Evolutionary conservation across 2,797 vertebrate species (phyloP), one percentile per base, ranked within the genome.

Genomic region (Helostoma temminkii): DNA sequence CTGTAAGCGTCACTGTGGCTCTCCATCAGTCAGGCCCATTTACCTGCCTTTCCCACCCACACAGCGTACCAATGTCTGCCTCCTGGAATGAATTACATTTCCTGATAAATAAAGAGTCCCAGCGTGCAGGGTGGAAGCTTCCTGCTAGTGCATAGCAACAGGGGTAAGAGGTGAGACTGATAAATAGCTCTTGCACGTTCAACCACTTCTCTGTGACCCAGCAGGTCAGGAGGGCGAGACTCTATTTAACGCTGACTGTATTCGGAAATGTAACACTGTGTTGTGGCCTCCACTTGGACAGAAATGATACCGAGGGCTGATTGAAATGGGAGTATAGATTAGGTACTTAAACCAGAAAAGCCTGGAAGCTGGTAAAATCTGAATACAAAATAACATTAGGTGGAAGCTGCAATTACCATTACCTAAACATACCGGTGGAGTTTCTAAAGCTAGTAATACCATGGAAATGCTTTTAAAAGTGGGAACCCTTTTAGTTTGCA

Each of bases 11-110:
- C 74, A 45, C 28, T 3, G 41, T 58, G 16, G 50, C 18, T 25
- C 54, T 57, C 60, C 74, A 82, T 83, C 62, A 68, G 71, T 74
- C 71, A 84, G 21, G 34, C 39, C 42, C 72, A 72, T 34, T 74
- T 24, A 48, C 15, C 47, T 22, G 19, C 49, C 56, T 16, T n/a
- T n/a, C 46, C 1, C 64, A 16, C 55, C 36, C 64, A 66, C 66
- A 49, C 37, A 19, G 47, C 6, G 59, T 3, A 66, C 24, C 28
- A 42, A 19, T n/a, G 54, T 57, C 68, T 71, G 71, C 61, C 61
- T 66, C 74, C 74, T 60, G 54, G 57, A 68, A 79, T 79, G 59
- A 83, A 81, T 71, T 73, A 66, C 80, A 80, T 75, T 79, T 86
- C 67, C 77, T 56, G 64, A 77, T 72, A 76, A 71, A 79, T 70